These are phyloP conservation scores for Umimayanthus kanabou DNA, from an alignment of 92 coral and sea anemone species.

Conservation along the genomic window DNA sequence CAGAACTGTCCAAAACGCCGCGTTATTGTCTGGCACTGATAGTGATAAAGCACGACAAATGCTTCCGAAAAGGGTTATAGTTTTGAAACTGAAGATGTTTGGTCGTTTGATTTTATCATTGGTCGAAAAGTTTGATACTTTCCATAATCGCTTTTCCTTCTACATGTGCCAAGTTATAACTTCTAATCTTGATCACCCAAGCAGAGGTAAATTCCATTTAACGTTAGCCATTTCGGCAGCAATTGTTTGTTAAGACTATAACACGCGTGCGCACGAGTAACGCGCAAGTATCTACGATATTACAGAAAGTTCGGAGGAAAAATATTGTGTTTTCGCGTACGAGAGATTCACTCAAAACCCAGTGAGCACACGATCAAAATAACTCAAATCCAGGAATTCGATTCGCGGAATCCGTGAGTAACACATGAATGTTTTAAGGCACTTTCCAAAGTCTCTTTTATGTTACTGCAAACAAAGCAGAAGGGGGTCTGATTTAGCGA, in stretches of 20 bases:
- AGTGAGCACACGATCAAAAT: neutral
- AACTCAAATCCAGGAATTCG: neutral
- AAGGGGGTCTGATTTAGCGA: conserved; percentile 1
- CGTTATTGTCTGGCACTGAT: neutral
- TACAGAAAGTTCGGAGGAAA: neutral
- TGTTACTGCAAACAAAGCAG: conserved; percentile 4
- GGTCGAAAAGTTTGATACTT: neutral
- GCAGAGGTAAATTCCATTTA: neutral
- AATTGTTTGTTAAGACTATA: neutral
- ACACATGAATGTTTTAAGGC: neutral
- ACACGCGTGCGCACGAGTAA: conserved; percentile 1
- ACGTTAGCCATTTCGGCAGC: neutral
- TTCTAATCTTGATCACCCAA: neutral
- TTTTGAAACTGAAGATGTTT: conserved; percentile 1
- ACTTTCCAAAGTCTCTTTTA: neutral
- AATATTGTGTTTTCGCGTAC: neutral
- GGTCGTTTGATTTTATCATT: neutral
- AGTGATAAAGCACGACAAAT: too few species aligned
- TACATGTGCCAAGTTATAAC: neutral
- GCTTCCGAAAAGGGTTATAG: neutral
- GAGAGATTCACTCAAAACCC: neutral
- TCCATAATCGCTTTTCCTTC: neutral
- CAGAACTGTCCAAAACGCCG: neutral
- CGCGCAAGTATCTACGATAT: neutral
- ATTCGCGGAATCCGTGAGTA: conserved; percentile 21